Evolutionary conservation across 2,797 vertebrate species (phyloP), one percentile per base, ranked within the genome.

Genomic region (Hoplostethus mediterraneus): DNA sequence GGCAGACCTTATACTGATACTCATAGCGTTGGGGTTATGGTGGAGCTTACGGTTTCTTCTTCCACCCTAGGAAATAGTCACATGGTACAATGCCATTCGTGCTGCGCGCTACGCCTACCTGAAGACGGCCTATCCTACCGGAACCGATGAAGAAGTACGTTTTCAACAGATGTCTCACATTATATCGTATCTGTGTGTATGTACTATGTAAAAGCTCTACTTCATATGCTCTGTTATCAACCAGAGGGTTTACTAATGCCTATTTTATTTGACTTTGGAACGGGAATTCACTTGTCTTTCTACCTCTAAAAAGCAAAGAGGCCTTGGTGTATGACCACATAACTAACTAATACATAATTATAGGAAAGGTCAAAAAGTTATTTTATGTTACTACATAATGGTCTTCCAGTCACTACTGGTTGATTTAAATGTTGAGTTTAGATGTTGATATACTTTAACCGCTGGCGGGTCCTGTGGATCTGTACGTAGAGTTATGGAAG

Each of bases 61-160:
- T 79, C 71, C 86, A 56, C 67, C 69, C 1, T 65, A 99, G 98
- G 97, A 97, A 89, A 98, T 98, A 64, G 97, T 98, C 70, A 93
- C 94, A 55, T 99, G 98, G 97, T 98, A 94, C 92, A 98, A 97
- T 40, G 94, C 94, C 38, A 96, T 99, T 49, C 95, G 98, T 2
- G 96, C 95, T 13, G 95, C 94, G 56, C 97, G 97, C 25, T 96
- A 96, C 63, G 88, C 94, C 2, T 98, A 98, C 81, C 92, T 99
- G 75, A 97, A 94, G 91, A 92, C 84, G 0, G 91, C 95, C 8
- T 97, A 97, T 78, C 97, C 97, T 2, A 93, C 91, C 31, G 93
- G 94, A 63, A 94, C 89, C 0, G 94, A 97, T 51, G 73, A 80
- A 17, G 96, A 98, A 86, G 98, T 98, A 85, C 93, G 93, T 40